Evolutionary conservation across 2,888 invertebrate genomes (phyloP).

Genomic region (Physocephala rufipes): DNA sequence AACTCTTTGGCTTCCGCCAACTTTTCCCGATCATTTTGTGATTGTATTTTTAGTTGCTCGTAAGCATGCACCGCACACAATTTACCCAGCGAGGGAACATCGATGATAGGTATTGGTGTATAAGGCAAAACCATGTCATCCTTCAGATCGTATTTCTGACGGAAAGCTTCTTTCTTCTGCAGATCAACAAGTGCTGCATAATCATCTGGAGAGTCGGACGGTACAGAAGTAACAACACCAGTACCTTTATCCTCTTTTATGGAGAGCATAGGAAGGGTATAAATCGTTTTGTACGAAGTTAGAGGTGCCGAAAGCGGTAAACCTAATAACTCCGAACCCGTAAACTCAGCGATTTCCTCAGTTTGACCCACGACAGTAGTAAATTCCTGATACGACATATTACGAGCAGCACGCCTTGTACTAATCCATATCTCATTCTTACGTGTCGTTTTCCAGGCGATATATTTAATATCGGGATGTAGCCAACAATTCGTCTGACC

Average conservation of each 20-base stretch:
- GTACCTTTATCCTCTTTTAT: conserved; percentile 99
- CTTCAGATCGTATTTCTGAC: conserved; percentile 88
- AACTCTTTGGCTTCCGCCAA: conserved; percentile 93
- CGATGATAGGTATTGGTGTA: conserved; percentile 84
- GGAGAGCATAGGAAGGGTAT: conserved; percentile 96
- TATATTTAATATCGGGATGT: conserved; percentile 92
- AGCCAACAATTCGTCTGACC: conserved; percentile 99
- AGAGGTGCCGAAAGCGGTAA: conserved; percentile 84
- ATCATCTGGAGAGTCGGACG: conserved; percentile 98
- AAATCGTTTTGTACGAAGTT: conserved; percentile 83
- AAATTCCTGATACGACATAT: conserved; percentile 96
- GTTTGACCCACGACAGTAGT: conserved; percentile 82
- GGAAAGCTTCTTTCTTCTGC: conserved; percentile 91
- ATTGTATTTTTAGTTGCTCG: conserved; percentile 92
- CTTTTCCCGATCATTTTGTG: conserved; percentile 97
- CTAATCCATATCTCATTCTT: conserved; percentile 84
- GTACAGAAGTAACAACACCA: conserved; percentile 97
- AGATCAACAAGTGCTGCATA: conserved; percentile 94
- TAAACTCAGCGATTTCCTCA: conserved; percentile 74
- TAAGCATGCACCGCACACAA: conserved; percentile 85
- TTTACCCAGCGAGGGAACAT: conserved; percentile 89
- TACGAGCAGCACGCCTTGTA: conserved; percentile 87
- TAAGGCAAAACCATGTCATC: conserved; percentile 72
- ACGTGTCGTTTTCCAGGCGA: conserved; percentile 80
- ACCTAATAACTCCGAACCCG: conserved; percentile 84